These are phyloP conservation scores for Oeneis ivallda DNA, from an alignment of 2,888 invertebrate genomes.

Conservation along the genomic window DNA sequence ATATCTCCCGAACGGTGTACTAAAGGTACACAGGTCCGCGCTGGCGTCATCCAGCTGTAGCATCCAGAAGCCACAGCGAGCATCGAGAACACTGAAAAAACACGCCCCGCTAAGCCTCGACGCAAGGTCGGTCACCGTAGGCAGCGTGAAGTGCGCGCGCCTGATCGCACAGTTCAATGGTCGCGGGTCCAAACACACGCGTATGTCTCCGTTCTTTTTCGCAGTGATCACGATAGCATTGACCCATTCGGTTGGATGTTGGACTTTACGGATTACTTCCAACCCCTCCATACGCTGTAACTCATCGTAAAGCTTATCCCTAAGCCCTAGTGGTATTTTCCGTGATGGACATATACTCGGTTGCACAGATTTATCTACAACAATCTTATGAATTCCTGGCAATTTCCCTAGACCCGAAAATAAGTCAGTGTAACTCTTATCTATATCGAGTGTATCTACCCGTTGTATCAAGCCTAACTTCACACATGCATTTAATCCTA, in stretches of 20 bases:
- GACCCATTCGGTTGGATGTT: neutral
- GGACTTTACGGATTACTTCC: neutral
- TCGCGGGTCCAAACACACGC: constrained; percentile 7
- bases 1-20: too few species aligned
- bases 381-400: neutral
- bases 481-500: too few species aligned
- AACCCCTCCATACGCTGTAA: too few species aligned
- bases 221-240: neutral
- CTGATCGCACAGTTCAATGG: neutral
- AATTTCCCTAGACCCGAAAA: too few species aligned
- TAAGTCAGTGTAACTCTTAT: too few species aligned
- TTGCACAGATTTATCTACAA: neutral
- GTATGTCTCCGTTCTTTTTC: neutral
- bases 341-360: neutral
- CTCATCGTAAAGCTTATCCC: neutral
- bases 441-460: too few species aligned
- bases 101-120: too few species aligned
- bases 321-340: neutral
- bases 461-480: too few species aligned
- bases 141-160: constrained; percentile 1
- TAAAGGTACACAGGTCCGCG: too few species aligned
- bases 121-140: neutral
- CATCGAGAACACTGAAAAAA: neutral
- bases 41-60: too few species aligned
- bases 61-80: too few species aligned